Evolutionary conservation across 2,888 invertebrate species (phyloP).

Genomic region (Eupelmus urozonus): DNA sequence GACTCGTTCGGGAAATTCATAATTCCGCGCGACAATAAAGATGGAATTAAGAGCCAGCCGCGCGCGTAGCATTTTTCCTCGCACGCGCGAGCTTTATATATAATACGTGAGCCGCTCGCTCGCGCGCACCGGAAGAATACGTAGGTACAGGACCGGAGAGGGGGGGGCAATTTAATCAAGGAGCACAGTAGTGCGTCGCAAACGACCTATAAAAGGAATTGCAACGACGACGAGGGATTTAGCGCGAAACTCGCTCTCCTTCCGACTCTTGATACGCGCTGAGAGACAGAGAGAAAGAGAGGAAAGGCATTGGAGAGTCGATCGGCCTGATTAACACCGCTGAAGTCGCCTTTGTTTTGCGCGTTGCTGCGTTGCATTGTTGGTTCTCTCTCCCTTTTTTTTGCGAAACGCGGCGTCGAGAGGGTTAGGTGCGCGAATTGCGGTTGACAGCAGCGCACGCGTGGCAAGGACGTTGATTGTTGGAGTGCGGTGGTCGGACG

Average conservation of each 20-base stretch:
- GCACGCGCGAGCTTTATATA: constrained; percentile 23
- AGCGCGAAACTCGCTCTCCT: background rate
- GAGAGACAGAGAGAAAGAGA: too few species aligned
- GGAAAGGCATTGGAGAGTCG: too few species aligned
- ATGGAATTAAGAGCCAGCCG: constrained; percentile 31
- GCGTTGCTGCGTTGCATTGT: background rate
- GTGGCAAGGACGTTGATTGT: background rate
- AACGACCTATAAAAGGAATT: constrained; percentile 62
- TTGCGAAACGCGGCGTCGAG: background rate
- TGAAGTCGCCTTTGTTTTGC: background rate
- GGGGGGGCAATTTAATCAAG: constrained; percentile 48
- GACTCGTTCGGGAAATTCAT: constrained; percentile 39
- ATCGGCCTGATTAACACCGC: constrained; percentile 38
- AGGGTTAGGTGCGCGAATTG: background rate
- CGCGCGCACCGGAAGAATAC: background rate
- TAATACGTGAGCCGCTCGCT: background rate
- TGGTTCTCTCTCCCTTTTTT: background rate
- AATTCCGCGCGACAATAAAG: constrained; percentile 37
- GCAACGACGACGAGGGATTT: constrained; percentile 46
- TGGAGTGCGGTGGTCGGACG: background rate
- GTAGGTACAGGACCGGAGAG: background rate
- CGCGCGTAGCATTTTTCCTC: constrained; percentile 4
- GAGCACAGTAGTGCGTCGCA: constrained; percentile 59
- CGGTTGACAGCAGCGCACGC: background rate
- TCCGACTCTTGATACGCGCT: constrained; percentile 8